Evolutionary conservation across 2,113 vertebrate genomes (phyloP).

Genomic region (Rhynchomys soricoides): DNA sequence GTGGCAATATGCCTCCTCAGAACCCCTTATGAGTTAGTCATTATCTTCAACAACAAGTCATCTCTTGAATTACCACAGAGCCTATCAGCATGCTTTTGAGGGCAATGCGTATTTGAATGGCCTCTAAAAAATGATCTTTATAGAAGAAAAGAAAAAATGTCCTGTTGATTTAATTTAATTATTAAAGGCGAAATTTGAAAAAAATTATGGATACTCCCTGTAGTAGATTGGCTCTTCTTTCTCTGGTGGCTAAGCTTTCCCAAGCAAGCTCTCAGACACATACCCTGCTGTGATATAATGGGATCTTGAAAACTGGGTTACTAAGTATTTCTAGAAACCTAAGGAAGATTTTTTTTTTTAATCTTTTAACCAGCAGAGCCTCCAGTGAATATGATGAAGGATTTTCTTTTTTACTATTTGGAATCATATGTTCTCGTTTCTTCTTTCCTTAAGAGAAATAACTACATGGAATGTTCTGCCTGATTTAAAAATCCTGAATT

Average conservation of each 20-base stretch:
- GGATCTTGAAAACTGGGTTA: conserved; percentile 56
- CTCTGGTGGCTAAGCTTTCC: conserved; percentile 56
- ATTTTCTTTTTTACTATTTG: neutral
- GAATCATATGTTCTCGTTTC: neutral
- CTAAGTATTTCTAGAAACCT: conserved; percentile 68
- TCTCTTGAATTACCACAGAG: conserved; percentile 64
- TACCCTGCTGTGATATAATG: conserved; percentile 51
- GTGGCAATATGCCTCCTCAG: neutral
- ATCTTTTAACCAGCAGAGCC: conserved; percentile 25
- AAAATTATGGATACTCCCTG: neutral
- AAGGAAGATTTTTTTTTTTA: conserved; percentile 31
- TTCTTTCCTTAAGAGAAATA: conserved; percentile 34
- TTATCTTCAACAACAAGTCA: conserved; percentile 71
- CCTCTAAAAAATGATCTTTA: conserved; percentile 60
- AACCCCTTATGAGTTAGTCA: conserved; percentile 37
- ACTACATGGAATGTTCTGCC: neutral
- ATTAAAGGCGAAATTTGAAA: conserved; percentile 59
- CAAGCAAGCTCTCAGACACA: conserved; percentile 31
- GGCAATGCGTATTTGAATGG: conserved; percentile 51
- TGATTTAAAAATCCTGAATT: conserved; percentile 29
- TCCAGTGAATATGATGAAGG: conserved; percentile 11
- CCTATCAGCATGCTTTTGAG: conserved; percentile 73
- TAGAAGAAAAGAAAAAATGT: conserved; percentile 58
- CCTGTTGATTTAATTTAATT: conserved; percentile 75
- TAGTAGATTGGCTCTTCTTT: neutral